Conservation (phyloP, 2,113 vertebrate genomes). For the Gymnobelideus leadbeateri region DNA sequence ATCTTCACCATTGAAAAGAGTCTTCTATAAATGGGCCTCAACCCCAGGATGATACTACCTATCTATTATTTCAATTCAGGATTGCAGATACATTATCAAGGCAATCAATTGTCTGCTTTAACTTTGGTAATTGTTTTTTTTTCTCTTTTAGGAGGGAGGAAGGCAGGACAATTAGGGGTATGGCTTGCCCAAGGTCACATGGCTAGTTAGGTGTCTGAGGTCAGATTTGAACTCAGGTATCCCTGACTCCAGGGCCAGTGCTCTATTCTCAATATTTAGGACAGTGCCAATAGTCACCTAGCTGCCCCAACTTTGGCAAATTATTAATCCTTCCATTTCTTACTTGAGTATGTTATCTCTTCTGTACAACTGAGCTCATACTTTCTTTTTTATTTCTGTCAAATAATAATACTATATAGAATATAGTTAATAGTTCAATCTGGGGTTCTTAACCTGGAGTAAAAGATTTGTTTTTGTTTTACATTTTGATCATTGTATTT, state of each 20-base stretch:
- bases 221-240: no score
- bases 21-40: neutral
- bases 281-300: no score
- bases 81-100: neutral
- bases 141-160: no score
- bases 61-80: neutral
- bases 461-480: neutral
- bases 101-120: neutral
- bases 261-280: no score
- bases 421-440: neutral
- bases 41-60: neutral
- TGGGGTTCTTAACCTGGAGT: neutral
- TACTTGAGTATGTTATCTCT: neutral
- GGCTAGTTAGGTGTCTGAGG: no score
- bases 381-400: neutral
- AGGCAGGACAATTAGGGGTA: no score
- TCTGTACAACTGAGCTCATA: neutral
- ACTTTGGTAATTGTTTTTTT: neutral
- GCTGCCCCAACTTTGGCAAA: neutral
- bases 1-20: neutral
- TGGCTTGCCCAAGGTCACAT: no score
- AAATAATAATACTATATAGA: no score
- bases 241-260: no score
- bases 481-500: neutral
- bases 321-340: neutral